Percentiles rank a stretch among this genome's conserved stretches.
These are phyloP conservation scores for Batillaria attramentaria DNA, from an alignment of 1,140 invertebrate genomes.

Conservation along the genomic window DNA sequence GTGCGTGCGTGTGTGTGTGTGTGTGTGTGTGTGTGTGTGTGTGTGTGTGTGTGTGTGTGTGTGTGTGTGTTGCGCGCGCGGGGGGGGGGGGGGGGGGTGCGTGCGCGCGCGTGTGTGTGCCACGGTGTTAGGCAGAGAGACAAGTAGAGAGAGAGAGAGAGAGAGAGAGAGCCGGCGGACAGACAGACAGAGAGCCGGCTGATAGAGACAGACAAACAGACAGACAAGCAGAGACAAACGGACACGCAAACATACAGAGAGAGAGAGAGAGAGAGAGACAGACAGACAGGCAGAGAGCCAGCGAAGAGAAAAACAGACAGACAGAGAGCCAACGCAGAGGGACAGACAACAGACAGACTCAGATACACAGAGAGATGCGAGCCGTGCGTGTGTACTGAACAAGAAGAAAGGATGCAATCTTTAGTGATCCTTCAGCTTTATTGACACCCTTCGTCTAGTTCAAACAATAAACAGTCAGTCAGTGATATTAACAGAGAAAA, in stretches of 20 bases:
- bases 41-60: not conserved
- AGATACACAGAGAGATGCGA: not conserved
- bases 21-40: conserved; percentile 5
- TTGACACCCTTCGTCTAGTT: not conserved
- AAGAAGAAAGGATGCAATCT: not conserved
- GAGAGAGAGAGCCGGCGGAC: not conserved
- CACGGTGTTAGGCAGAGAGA: not conserved
- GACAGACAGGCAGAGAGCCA: too few relatives aligned
- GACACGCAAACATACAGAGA: not conserved
- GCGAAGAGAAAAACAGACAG: too few relatives aligned
- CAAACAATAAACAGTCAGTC: too few relatives aligned
- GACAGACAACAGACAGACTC: not conserved
- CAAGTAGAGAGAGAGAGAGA: too few relatives aligned
- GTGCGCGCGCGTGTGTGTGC: not conserved
- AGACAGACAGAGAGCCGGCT: not conserved
- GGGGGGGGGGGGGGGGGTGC: too few relatives aligned
- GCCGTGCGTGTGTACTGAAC: not conserved
- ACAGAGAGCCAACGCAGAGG: too few relatives aligned
- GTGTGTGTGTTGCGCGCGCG: too few relatives aligned
- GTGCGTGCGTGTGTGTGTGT: not conserved
- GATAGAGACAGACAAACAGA: too few relatives aligned
- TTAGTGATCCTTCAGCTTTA: too few relatives aligned
- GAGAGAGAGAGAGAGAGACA: not conserved
- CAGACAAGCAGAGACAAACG: too few relatives aligned
- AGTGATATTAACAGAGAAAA: too few relatives aligned